phyloP scores from a whole-genome alignment of 2,113 vertebrate species.

The Hippopotamus amphibius region DNA sequence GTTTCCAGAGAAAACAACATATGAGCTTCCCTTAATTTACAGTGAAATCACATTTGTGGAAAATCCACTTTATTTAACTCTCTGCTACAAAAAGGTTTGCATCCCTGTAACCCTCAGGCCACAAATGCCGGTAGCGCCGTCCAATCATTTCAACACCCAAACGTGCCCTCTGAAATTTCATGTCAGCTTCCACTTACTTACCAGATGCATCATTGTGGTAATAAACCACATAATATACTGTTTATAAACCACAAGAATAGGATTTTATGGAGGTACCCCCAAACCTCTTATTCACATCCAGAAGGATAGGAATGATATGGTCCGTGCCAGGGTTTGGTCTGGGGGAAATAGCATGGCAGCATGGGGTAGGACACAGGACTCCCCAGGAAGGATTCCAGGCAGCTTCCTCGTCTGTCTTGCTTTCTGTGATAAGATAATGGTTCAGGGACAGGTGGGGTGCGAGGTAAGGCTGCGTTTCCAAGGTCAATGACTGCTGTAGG shows the following conservation, averaged over 20 bases:
- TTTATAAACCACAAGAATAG: background rate
- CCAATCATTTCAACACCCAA: background rate
- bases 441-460: background rate
- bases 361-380: background rate
- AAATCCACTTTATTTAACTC: background rate
- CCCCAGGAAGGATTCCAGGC: background rate
- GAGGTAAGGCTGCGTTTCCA: background rate
- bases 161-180: background rate
- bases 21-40: background rate
- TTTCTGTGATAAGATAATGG: background rate
- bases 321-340: background rate
- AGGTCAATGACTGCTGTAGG: background rate
- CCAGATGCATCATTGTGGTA: background rate
- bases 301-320: background rate
- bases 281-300: background rate
- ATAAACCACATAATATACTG: background rate
- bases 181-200: background rate
- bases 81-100: background rate
- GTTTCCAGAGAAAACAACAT: background rate
- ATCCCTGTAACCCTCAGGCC: background rate
- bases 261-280: background rate
- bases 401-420: background rate
- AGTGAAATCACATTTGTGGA: background rate
- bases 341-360: background rate
- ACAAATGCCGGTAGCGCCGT: background rate